Base-by-base conservation (phyloP, 1,140 invertebrate species). In the Augochlora pura region DNA sequence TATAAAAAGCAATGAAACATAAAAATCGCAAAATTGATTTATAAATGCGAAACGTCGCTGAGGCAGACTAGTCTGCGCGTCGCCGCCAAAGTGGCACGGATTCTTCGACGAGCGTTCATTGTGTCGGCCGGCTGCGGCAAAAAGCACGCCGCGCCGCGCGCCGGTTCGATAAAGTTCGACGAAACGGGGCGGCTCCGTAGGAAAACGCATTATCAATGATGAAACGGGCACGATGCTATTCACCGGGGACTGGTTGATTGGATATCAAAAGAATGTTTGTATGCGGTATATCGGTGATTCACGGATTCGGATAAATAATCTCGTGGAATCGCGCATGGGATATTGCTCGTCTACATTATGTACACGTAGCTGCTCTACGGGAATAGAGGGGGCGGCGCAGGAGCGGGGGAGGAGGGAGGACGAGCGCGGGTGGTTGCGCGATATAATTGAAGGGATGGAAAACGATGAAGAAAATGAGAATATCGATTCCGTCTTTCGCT, bases 151-250 rank as follows among this genome's bases (percentile, higher is more conserved):
- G n/a, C n/a, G n/a, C n/a, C n/a, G 83, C 83, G 57, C 69, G 86
- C 80, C 88, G 85, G 49, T 52, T 52, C 49, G 21, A 52, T 52
- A 52, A 52, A 21, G 49, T 52, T 60, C 69, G 86, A 81, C 88
- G 85, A 90, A 90, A 88, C 88, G n/a, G n/a, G n/a, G n/a, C 87
- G 89, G 87, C 88, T 88, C 80, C 77, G 80, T 71, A 83, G 74
- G 69, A 79, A 77, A 82, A 88, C 49, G 49, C 1, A 52, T 52
- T 52, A 14, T 52, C 18, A 21, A 16, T 21, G 49, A 18, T 52
- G 49, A 52, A 27, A 59, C 59, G 18, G 8, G 49, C 27, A 75
- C 70, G 46, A 79, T 27, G 69, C 65, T 74, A 83, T 46, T 25
- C 64, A 8, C 49, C n/a, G n/a, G 10, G 60, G 70, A 39, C 46